Base-by-base conservation (phyloP, 2,888 invertebrate species). In the Acanthoscelides obtectus region DNA sequence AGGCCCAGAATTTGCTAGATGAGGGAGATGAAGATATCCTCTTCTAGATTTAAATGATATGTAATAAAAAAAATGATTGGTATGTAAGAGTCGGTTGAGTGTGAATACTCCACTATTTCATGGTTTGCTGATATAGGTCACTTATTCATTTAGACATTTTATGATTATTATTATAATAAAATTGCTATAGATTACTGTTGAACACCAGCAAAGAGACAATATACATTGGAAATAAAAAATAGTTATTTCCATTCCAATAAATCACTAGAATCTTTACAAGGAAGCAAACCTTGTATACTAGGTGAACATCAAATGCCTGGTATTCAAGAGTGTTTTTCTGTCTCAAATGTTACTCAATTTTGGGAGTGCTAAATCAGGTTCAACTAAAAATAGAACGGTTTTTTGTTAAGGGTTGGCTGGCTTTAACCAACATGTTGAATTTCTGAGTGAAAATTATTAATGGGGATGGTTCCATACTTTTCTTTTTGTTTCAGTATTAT, bases 21-120 rank as follows among this genome's bases (percentile, higher is more conserved):
- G 82, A 82, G 73, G 78, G 80, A 21, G 82, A 83, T 74, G 82
- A 82, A 68, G 82, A 83, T 76, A 72, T 83, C 63, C 77, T 83
- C 64, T 83, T 83, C 71, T 83, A 82, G 72, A 69, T 67, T 20
- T 66, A 12, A 20, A 67, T 45, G 45, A 4, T 12, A 12, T 45
- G 17, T 45, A n/a, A n/a, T n/a, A n/a, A n/a, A n/a, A n/a, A n/a
- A 12, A 20, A 67, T 45, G 45, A 4, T 12, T 6, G 6, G 17
- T 45, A 1, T 12, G 8, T 45, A 45, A 45, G 45, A 12, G 45
- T 45, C 45, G 1, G 45, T 45, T 3, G 45, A 45, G 17, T 45
- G 6, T 45, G 8, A 45, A 4, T 12, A 12, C 17, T 17, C 45
- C 45, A 45, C 12, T 12, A 45, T 45, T 45, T 45, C 17, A 45